These are phyloP conservation scores for Cepaea hortensis DNA, from an alignment of 2,888 invertebrate species.

Conservation along the genomic window DNA sequence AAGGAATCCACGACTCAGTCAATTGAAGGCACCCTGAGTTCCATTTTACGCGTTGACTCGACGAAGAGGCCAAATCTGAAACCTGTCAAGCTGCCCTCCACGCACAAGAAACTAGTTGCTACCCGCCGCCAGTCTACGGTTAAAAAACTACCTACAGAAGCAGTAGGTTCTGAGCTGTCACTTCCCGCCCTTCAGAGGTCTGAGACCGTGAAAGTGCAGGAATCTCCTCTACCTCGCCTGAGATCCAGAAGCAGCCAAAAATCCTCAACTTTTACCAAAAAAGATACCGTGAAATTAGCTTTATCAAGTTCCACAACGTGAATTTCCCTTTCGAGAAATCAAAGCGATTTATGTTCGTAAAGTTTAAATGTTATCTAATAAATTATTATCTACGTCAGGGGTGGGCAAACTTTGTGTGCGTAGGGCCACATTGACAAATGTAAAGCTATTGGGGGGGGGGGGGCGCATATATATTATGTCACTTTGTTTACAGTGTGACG, in stretches of 20 bases:
- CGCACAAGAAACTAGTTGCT: slow-evolving; percentile 22
- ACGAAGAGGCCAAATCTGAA: not conserved
- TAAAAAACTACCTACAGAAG: not conserved
- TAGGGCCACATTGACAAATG: too few relatives aligned
- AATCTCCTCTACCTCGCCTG: not conserved
- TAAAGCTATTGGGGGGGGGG: too few relatives aligned
- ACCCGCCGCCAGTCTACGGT: slow-evolving; percentile 13
- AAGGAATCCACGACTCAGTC: slow-evolving; percentile 18
- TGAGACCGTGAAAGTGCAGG: not conserved
- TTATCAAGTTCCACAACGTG: slow-evolving; percentile 6
- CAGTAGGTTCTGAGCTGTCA: not conserved
- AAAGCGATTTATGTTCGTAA: too few relatives aligned
- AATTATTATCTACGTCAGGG: too few relatives aligned
- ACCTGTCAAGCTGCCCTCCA: slow-evolving; percentile 16
- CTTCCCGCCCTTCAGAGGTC: not conserved
- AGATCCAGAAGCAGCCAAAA: not conserved
- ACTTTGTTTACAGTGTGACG: too few relatives aligned
- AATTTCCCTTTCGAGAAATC: not conserved
- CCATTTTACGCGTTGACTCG: not conserved
- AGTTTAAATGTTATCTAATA: too few relatives aligned
- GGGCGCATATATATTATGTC: too few relatives aligned
- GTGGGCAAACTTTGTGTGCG: too few relatives aligned
- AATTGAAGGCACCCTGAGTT: not conserved
- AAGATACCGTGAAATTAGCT: not conserved
- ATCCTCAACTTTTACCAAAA: not conserved